phyloP scores from a whole-genome alignment of 2,113 vertebrate genomes.

The Ailurus styani region DNA sequence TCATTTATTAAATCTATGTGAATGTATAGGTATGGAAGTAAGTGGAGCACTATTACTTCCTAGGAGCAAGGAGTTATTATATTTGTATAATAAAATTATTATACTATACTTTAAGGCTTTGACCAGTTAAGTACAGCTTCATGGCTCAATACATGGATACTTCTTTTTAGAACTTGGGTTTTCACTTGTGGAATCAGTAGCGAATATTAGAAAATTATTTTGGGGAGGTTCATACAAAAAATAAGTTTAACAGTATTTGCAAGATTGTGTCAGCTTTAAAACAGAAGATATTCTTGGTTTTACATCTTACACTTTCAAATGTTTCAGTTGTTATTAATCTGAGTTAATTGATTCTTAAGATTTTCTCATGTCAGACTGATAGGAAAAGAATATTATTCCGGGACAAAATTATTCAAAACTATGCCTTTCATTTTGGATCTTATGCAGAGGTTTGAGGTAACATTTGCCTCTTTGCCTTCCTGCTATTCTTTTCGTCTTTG shows the following conservation, averaged over 20 bases:
- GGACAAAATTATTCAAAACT: not conserved
- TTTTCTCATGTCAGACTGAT: not conserved
- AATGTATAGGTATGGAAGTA: not conserved
- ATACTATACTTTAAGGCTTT: not conserved
- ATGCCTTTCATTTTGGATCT: not conserved
- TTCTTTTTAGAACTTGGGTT: not conserved
- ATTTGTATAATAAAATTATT: not conserved
- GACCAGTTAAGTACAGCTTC: not conserved
- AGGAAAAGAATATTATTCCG: not conserved
- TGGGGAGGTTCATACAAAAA: not conserved
- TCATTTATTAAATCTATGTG: not conserved
- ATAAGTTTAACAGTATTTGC: not conserved
- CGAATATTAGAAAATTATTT: conserved; percentile 31
- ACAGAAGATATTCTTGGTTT: not conserved
- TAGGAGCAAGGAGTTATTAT: not conserved
- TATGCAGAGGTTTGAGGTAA: not conserved
- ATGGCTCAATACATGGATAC: not conserved
- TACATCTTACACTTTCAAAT: not conserved
- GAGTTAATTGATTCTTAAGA: not conserved
- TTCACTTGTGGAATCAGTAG: not conserved
- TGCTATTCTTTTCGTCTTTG: not conserved
- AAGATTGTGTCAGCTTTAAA: not conserved
- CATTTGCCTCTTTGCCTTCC: not conserved
- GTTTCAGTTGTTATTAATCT: not conserved
- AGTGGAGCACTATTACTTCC: not conserved